A percentile compares a stretch with the other conserved stretches of the same genome.
Conservation (phyloP, 2,797 vertebrate genomes). For the Thamnophis elegans region DNA sequence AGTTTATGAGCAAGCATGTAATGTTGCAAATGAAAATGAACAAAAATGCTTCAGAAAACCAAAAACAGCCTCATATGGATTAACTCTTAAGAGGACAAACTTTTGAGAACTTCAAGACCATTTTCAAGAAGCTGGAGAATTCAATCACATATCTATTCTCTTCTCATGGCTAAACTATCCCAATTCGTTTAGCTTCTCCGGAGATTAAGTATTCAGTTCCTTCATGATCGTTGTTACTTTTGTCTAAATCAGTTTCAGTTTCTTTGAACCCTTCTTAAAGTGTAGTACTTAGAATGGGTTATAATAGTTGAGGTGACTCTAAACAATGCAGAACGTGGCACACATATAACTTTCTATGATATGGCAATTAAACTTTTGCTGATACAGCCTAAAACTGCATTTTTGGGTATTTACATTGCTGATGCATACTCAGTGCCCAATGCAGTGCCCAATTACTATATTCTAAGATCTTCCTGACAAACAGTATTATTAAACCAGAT, state of each 20-base stretch:
- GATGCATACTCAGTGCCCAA: background rate
- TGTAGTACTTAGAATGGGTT: background rate
- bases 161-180: background rate
- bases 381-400: background rate
- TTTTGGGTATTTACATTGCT: background rate
- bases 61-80: background rate
- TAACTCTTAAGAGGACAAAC: background rate
- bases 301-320: background rate
- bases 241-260: background rate
- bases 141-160: background rate
- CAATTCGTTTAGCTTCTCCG: background rate
- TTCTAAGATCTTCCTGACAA: background rate
- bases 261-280: background rate
- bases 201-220: background rate
- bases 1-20: background rate
- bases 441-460: background rate
- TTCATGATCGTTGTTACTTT: background rate
- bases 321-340: background rate
- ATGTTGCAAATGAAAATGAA: background rate
- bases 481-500: background rate
- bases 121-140: background rate
- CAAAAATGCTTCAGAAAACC: background rate
- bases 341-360: background rate
- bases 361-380: background rate
- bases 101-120: background rate